Conservation (phyloP, 2,888 invertebrate species). For the Argyra leucocephala region DNA sequence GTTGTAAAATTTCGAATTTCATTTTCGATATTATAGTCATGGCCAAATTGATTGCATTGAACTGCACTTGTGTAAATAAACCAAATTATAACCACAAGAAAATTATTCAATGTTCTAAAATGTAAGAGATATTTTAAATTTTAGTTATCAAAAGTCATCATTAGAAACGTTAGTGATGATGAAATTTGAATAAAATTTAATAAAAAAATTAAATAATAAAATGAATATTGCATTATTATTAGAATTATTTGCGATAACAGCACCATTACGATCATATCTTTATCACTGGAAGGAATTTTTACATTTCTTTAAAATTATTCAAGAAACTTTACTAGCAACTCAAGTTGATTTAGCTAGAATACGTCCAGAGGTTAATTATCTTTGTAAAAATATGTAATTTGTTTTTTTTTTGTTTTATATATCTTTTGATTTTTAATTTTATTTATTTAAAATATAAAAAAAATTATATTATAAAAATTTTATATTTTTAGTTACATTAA, state of each 20-base stretch:
- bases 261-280: neutral
- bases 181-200: too few species aligned
- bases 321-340: neutral
- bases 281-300: constrained; percentile 7
- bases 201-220: neutral
- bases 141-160: too few species aligned
- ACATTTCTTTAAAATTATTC: neutral
- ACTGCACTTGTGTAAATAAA: neutral
- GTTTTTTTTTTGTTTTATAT: neutral
- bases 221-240: neutral
- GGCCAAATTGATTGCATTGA: neutral
- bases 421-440: neutral
- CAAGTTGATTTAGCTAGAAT: neutral
- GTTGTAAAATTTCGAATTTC: too few species aligned
- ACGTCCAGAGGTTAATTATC: neutral
- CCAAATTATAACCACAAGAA: neutral
- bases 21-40: neutral
- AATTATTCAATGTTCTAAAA: too few species aligned
- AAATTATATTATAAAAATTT: too few species aligned
- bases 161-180: too few species aligned
- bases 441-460: too few species aligned
- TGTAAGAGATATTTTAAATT: neutral
- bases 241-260: neutral
- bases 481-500: neutral
- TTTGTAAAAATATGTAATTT: neutral